phyloP scores from a whole-genome alignment of 2,888 invertebrate genomes.

The Ectemnius lituratus region DNA sequence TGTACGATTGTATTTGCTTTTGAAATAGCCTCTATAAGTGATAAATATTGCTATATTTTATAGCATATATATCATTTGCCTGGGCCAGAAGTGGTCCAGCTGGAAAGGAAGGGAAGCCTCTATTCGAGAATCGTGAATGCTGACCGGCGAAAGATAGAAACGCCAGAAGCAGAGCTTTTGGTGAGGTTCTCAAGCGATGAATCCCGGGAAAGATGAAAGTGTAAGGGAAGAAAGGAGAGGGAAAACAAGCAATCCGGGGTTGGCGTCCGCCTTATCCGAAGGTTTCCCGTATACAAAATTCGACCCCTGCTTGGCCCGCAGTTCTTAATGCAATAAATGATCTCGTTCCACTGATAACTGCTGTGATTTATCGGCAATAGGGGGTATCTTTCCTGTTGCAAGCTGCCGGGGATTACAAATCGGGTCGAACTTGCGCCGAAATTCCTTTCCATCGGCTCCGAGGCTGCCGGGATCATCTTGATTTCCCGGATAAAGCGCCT shows the following conservation, averaged over 20 bases:
- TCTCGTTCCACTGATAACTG: constrained; percentile 73
- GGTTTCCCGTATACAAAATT: constrained; percentile 67
- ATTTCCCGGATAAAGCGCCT: constrained; percentile 48
- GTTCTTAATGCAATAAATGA: constrained; percentile 72
- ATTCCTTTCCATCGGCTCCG: constrained; percentile 36
- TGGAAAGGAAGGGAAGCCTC: constrained; percentile 9
- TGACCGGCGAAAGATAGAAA: constrained; percentile 24
- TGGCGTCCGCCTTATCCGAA: constrained; percentile 66
- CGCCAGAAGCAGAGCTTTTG: constrained; percentile 11
- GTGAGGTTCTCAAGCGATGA: constrained; percentile 9
- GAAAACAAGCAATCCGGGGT: constrained; percentile 11
- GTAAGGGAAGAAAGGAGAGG: neutral
- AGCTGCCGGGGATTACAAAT: constrained; percentile 11
- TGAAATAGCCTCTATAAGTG: no score
- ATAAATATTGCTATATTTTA: no score
- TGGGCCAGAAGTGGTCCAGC: no score
- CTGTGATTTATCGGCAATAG: constrained; percentile 69
- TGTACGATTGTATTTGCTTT: no score
- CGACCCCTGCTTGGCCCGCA: constrained; percentile 58
- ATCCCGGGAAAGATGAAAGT: constrained; percentile 1
- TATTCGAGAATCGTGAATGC: constrained; percentile 27
- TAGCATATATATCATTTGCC: no score
- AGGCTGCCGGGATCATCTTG: constrained; percentile 40
- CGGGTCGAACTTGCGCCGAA: constrained; percentile 23
- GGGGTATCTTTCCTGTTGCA: constrained; percentile 39